A percentile compares a stretch with the other conserved stretches of the same genome.
phyloP scores from a whole-genome alignment of 1,140 invertebrate species.

The Hirudo medicinalis region DNA sequence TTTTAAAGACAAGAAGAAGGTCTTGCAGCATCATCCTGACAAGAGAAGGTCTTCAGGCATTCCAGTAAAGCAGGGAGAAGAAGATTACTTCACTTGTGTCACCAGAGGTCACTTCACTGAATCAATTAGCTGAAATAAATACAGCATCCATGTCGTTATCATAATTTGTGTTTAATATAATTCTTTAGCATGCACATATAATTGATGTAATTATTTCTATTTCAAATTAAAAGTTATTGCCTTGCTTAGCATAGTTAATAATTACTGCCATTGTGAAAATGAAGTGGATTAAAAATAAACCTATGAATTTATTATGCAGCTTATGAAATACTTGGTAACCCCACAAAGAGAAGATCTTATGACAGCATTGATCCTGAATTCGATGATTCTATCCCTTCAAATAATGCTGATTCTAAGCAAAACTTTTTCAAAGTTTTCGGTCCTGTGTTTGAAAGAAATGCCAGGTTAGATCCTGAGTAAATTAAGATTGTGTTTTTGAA shows the following conservation, averaged over 20 bases:
- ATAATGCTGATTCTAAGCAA: constrained; percentile 58
- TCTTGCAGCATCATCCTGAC: constrained; percentile 91
- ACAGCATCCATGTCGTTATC: too few relatives aligned
- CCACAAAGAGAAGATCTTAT: constrained; percentile 67
- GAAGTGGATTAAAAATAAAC: neutral
- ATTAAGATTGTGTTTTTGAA: too few relatives aligned
- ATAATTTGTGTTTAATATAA: too few relatives aligned
- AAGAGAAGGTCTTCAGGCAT: constrained; percentile 69
- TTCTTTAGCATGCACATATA: too few relatives aligned
- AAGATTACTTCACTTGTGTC: constrained; percentile 96
- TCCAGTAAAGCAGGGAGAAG: constrained; percentile 38
- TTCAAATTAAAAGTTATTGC: too few relatives aligned
- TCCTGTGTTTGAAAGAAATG: constrained; percentile 68
- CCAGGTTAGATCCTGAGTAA: constrained; percentile 33
- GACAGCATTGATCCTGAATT: constrained; percentile 92
- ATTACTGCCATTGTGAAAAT: too few relatives aligned
- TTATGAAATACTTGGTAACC: constrained; percentile 73
- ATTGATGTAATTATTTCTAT: too few relatives aligned
- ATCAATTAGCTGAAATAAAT: too few relatives aligned
- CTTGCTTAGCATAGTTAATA: too few relatives aligned
- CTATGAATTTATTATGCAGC: constrained; percentile 43
- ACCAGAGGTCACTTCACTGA: constrained; percentile 53
- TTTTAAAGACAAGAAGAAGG: constrained; percentile 60
- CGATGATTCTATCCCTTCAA: constrained; percentile 67
- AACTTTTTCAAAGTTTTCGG: constrained; percentile 72